phyloP scores from a whole-genome alignment of 2,888 invertebrate species.

The Globia sparganii region DNA sequence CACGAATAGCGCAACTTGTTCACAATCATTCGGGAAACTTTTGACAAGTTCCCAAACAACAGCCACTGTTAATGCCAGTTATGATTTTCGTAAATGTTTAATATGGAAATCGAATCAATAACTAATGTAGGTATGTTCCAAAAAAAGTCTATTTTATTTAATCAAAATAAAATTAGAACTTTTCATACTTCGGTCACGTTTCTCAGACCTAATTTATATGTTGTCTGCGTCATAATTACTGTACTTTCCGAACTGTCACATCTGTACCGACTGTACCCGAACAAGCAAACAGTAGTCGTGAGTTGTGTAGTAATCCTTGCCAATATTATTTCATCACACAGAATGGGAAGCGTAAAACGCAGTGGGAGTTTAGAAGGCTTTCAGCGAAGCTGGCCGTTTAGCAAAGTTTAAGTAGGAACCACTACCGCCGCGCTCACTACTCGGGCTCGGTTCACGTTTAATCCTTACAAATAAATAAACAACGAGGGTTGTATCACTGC shows the following conservation, averaged over 20 bases:
- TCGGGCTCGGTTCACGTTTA: constrained; percentile 78
- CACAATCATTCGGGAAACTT: constrained; percentile 77
- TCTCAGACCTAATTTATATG: constrained; percentile 26
- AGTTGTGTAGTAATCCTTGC: constrained; percentile 68
- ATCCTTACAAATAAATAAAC: constrained; percentile 86
- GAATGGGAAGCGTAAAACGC: constrained; percentile 78
- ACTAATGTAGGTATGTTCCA: background rate
- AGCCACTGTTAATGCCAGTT: constrained; percentile 77
- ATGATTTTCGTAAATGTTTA: constrained; percentile 69
- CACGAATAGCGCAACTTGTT: constrained; percentile 68
- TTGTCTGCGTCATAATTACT: constrained; percentile 42
- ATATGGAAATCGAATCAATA: constrained; percentile 39
- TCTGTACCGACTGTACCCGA: constrained; percentile 34
- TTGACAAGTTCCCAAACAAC: constrained; percentile 78
- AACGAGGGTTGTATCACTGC: constrained; percentile 80
- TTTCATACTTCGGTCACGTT: constrained; percentile 16
- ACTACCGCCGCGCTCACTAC: constrained; percentile 76
- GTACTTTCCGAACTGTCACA: constrained; percentile 50
- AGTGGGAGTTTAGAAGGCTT: constrained; percentile 83
- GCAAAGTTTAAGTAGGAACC: constrained; percentile 85
- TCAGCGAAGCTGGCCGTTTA: constrained; percentile 83
- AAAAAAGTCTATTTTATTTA: background rate
- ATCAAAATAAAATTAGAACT: constrained; percentile 1
- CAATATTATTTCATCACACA: constrained; percentile 80
- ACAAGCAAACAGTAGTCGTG: constrained; percentile 59